Evolutionary conservation across 92 coral and sea anemone genomes (phyloP), one percentile per base, ranked within the genome.

Genomic region (Parazoanthus darwini): DNA sequence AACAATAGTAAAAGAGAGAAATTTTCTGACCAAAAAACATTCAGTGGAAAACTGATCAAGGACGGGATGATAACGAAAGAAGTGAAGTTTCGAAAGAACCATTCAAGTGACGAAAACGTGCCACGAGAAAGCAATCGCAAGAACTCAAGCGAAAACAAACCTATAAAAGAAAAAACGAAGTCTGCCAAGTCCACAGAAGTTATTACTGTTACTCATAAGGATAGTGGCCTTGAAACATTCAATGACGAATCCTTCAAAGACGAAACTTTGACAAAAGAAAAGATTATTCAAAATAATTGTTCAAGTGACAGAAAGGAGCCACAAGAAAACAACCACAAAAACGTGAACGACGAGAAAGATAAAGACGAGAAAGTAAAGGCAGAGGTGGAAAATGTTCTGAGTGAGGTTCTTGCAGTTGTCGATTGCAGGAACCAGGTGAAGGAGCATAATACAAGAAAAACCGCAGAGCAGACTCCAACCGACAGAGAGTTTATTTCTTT

Each of bases 401-500:
- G 26, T 33, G 87, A 84, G 25, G 56, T 84, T 68, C 78, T 84
- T 48, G 35, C 79, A 23, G 79, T 84, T 84, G 87, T 44, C 48
- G 79, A 71, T 71, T 35, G 42, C 6, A 25, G 25, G 35, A 14
- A 73, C 79, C 56, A 84, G 66, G 6, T 35, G 79, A 84, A 46
- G 42, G 75, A 84, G 42, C 23, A 26, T 83, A 42, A 0, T 13
- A 37, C 43, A 8, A 35, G 16, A 25, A 82, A 82, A 35, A 37
- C 18, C 63, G 10, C 7, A 54, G 46, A 80, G 59, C 78, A 46
- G 23, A 15, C 70, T 29, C 87, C 87, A 84, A 39, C 79, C 15
- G 79, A 84, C 44, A 70, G 68, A 16, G 87, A 84, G 25, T 84
- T 84, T 72, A 23, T 84, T 72, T 70, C 79, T 22, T 84, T 84